Evolutionary conservation across 2,113 vertebrate species (phyloP), one percentile per base, ranked within the genome.

Genomic region (Balaenoptera acutorostrata): DNA sequence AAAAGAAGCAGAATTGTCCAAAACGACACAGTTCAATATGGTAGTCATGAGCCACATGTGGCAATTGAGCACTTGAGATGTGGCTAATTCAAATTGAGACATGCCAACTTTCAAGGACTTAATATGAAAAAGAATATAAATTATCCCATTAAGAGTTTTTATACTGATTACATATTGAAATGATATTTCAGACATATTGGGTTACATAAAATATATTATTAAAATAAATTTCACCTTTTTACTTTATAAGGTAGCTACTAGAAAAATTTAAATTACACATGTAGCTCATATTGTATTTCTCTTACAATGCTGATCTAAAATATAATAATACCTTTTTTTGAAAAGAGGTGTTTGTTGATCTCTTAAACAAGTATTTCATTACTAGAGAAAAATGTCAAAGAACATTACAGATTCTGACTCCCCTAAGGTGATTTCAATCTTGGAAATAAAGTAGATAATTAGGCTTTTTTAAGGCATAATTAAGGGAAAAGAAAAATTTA

Each of bases 361-460:
- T 85, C 31, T 44, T 80, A 68, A 95, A 68, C n/a, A 91, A 96
- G 61, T 91, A 88, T 52, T 83, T 84, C 46, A 49, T 21, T 71
- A 61, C 11, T 72, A 83, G 71, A 5, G 18, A 6, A 90, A 97
- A 90, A 95, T n/a, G 57, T 49, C 36, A 80, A 61, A 41, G 80
- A 77, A 83, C 31, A n/a, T 57, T 57, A 68, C 29, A 92, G 44
- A 92, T 49, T 25, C 63, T 93, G 44, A 83, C 41, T 74, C 14
- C 46, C 69, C 17, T 27, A 71, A 85, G 23, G 25, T 68, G n/a
- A 72, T 61, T 90, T 83, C 74, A 78, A 68, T 87, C 84, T 83
- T 93, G 18, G 52, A 93, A 97, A 78, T 82, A 61, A 91, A 88
- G 25, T 33, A 88, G 39, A 61, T 36, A 95, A 91, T 64, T 64